Conservation (phyloP, 2,113 vertebrate species). For the Ctenomys sociabilis region DNA sequence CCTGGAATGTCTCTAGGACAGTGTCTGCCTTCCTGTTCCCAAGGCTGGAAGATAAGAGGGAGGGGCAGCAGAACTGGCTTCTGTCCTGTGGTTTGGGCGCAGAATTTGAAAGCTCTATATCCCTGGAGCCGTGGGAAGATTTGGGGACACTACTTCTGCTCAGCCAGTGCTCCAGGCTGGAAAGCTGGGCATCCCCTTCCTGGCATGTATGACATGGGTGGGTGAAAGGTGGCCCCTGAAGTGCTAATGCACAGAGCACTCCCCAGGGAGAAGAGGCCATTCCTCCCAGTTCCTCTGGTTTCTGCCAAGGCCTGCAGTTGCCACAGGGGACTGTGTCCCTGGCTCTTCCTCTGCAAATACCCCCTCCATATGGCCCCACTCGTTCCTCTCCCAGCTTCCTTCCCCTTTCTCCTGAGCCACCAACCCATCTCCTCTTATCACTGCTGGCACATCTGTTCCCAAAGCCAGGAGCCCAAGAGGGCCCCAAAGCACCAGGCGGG, state of each 20-base stretch:
- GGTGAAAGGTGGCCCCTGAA: neutral
- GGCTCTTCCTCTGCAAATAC: neutral
- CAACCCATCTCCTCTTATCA: neutral
- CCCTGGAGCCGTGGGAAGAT: neutral
- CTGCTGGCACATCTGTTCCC: neutral
- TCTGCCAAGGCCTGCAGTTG: neutral
- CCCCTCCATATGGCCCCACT: neutral
- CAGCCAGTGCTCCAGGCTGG: neutral
- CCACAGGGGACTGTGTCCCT: neutral
- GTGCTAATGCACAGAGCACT: neutral
- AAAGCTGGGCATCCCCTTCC: neutral
- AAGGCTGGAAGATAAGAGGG: neutral
- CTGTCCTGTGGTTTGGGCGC: neutral
- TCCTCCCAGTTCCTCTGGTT: neutral
- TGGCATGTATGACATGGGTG: neutral
- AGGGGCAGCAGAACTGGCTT: neutral
- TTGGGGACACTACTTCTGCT: neutral
- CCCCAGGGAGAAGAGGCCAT: neutral
- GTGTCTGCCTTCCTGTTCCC: neutral
- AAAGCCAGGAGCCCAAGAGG: neutral
- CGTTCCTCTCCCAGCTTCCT: neutral
- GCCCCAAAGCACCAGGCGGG: neutral
- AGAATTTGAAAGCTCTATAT: neutral
- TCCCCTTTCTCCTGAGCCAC: neutral
- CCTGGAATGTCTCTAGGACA: neutral